Evolutionary conservation across 2,113 vertebrate genomes (phyloP).

Genomic region (Phoxinus phoxinus): DNA sequence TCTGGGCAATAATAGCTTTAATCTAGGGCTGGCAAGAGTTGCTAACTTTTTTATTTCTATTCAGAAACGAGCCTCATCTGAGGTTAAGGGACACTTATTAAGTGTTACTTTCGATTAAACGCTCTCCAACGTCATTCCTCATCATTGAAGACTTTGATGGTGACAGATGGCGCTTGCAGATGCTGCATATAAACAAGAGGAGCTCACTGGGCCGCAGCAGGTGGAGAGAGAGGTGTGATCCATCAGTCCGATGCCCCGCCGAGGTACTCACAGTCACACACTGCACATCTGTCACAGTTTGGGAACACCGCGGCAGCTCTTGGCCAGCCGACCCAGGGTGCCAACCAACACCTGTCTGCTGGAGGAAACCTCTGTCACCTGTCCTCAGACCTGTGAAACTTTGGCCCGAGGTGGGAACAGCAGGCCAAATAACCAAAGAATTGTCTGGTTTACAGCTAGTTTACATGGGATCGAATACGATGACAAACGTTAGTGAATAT

Average conservation of each 20-base stretch:
- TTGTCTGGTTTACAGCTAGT: background rate
- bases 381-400: background rate
- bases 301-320: background rate
- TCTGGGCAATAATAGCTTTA: background rate
- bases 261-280: background rate
- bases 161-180: slow-evolving; percentile 33
- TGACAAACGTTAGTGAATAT: background rate
- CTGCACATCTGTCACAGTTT: slow-evolving; percentile 30
- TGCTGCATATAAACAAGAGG: slow-evolving; percentile 36
- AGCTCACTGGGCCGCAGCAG: slow-evolving; percentile 7
- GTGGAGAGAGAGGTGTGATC: slow-evolving; percentile 39
- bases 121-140: background rate
- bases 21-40: background rate
- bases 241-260: slow-evolving; percentile 29
- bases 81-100: background rate
- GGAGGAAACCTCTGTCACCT: slow-evolving; percentile 2
- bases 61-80: background rate
- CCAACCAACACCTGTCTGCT: slow-evolving; percentile 15
- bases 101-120: background rate
- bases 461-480: background rate
- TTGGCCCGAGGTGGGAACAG: background rate
- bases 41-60: background rate
- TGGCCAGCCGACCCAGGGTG: background rate
- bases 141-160: slow-evolving; percentile 28
- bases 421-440: background rate